phyloP scores from a whole-genome alignment of 2,797 vertebrate species.

The Cephalopachus bancanus region DNA sequence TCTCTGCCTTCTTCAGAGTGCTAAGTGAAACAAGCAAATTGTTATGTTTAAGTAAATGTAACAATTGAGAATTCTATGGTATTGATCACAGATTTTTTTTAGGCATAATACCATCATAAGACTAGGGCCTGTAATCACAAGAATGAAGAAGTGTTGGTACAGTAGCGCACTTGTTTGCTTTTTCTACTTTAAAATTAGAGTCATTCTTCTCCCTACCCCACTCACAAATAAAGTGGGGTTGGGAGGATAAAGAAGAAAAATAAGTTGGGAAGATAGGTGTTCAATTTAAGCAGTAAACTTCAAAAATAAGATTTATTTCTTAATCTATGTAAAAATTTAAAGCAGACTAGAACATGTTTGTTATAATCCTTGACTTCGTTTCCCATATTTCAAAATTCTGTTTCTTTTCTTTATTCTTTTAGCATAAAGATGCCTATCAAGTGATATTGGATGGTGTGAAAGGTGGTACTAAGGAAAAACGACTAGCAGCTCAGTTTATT shows the following conservation, averaged over 20 bases:
- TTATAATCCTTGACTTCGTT: background rate
- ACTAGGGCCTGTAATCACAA: background rate
- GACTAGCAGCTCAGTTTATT: slow-evolving; percentile 98
- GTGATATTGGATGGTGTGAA: slow-evolving; percentile 97
- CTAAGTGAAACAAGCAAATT: background rate
- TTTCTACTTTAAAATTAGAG: slow-evolving; percentile 57
- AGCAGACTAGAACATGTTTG: background rate
- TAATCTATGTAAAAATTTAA: slow-evolving; percentile 6
- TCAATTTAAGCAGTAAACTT: slow-evolving; percentile 6
- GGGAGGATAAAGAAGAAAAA: background rate
- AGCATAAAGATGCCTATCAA: slow-evolving; percentile 99
- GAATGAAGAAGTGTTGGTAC: background rate
- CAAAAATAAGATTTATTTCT: slow-evolving; percentile 15
- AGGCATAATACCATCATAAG: background rate
- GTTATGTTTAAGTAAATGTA: slow-evolving; percentile 33
- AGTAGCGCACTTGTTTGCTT: slow-evolving; percentile 16
- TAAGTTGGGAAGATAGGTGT: background rate
- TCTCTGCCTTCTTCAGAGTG: background rate
- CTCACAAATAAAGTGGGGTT: background rate
- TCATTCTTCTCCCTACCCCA: background rate
- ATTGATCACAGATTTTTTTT: background rate
- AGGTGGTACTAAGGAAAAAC: slow-evolving; percentile 97
- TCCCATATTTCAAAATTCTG: slow-evolving; percentile 6
- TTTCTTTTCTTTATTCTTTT: slow-evolving; percentile 73
- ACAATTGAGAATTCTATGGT: background rate